These are phyloP conservation scores for Dasypogon diadema DNA, from an alignment of 2,888 invertebrate genomes.

Conservation along the genomic window DNA sequence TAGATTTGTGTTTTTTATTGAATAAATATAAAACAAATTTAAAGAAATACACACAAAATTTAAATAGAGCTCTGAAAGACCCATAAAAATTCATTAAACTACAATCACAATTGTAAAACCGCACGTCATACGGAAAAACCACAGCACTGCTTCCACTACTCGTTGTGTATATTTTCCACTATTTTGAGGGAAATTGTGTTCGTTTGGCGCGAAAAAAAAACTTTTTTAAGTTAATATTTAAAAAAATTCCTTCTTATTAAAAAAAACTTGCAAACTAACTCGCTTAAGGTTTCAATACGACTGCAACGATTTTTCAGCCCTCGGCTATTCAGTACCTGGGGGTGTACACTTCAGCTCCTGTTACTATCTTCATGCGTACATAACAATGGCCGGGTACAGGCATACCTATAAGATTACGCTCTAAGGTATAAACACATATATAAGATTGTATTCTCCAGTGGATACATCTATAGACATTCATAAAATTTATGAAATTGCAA, in stretches of 20 bases:
- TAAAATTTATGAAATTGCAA: constrained; percentile 49
- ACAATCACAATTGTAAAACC: constrained; percentile 16
- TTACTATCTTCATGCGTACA: constrained; percentile 61
- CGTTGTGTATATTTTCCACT: constrained; percentile 39
- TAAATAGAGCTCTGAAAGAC: too few relatives aligned
- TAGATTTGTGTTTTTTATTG: too few relatives aligned
- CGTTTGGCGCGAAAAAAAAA: constrained; percentile 23
- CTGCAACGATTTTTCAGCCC: constrained; percentile 68
- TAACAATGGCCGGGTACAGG: constrained; percentile 53
- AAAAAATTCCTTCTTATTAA: constrained; percentile 24
- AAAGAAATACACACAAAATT: too few relatives aligned
- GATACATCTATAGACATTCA: constrained; percentile 37
- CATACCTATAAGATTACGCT: constrained; percentile 48
- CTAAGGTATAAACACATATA: constrained; percentile 43
- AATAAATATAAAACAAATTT: too few relatives aligned
- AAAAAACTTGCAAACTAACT: constrained; percentile 66
- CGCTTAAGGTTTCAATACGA: constrained; percentile 67
- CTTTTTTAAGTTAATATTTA: constrained; percentile 35
- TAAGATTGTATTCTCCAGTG: constrained; percentile 26
- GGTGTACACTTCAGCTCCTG: constrained; percentile 65
- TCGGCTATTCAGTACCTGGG: constrained; percentile 69
- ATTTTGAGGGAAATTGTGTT: constrained; percentile 29
- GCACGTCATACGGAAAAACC: constrained; percentile 11
- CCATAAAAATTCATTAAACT: constrained; percentile 15
- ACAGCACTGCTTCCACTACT: constrained; percentile 40